Evolutionary conservation across 2,797 vertebrate genomes (phyloP), one percentile per base, ranked within the genome.

Genomic region (Pogoniulus pusillus): DNA sequence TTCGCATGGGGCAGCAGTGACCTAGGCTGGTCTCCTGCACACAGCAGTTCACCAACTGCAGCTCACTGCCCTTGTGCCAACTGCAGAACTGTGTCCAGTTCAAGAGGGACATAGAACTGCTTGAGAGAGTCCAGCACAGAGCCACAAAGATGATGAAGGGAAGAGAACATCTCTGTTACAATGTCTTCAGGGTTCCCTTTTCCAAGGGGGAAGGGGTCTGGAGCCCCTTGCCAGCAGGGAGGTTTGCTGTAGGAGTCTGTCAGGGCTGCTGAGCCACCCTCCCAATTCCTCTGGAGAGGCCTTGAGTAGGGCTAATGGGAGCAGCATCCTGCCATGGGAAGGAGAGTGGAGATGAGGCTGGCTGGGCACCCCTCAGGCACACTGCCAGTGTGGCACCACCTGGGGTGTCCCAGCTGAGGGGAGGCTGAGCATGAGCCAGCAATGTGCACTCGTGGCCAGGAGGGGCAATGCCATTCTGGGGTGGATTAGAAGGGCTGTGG

Each of bases 341-440:
- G 32, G 20, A 85, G 27, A 2, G 51, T 35, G 76, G 72, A 6
- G 6, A 2, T 17, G 17, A 32, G 20, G 45, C 37, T 3, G 23
- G 39, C 45, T 18, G 3, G 20, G 24, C 2, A 2, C 39, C 27
- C 19, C 49, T 41, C 3, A 7, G 41, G 22, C 6, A 1, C 11
- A 0, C 4, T 30, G 41, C 37, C 51, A 32, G 13, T 4, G 37
- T 17, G 27, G 6, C 19, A 1, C 2, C 2, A 1, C 60, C 7
- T 27, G 37, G n/a, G n/a, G n/a, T n/a, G n/a, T n/a, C n/a, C n/a
- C n/a, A n/a, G n/a, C n/a, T n/a, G n/a, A n/a, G n/a, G n/a, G n/a
- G n/a, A n/a, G n/a, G n/a, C n/a, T n/a, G n/a, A n/a, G n/a, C n/a
- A n/a, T n/a, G n/a, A n/a, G n/a, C n/a, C n/a, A n/a, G n/a, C n/a